Conservation (phyloP, 2,113 vertebrate genomes). For the Alethe castanea region DNA sequence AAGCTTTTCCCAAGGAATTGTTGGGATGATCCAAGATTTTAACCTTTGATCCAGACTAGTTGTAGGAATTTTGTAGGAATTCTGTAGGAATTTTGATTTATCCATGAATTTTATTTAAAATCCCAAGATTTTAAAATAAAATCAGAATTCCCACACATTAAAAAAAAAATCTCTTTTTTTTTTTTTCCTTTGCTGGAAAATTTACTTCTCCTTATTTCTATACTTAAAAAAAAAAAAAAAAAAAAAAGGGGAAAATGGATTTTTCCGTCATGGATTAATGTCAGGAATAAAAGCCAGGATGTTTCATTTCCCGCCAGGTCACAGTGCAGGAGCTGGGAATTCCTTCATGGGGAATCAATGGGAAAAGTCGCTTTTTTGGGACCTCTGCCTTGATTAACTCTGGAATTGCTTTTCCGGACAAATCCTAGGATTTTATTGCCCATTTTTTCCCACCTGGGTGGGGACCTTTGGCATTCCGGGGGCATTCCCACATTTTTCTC, state of each 20-base stretch:
- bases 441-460: constrained; percentile 67
- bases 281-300: constrained; percentile 46
- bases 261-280: constrained; percentile 24
- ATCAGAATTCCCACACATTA: accelerated
- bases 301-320: constrained; percentile 71
- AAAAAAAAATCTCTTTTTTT: neutral
- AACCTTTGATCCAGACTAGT: neutral
- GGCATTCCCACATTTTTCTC: constrained; percentile 47
- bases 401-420: constrained; percentile 69
- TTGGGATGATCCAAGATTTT: neutral
- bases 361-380: constrained; percentile 41
- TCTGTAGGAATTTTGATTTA: neutral
- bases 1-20: neutral
- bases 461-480: constrained; percentile 67
- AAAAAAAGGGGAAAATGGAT: neutral
- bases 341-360: constrained; percentile 72
- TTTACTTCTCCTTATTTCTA: neutral
- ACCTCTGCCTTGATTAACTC: constrained; percentile 62
- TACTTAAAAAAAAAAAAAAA: neutral
- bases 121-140: neutral
- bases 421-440: constrained; percentile 71
- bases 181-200: neutral
- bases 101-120: neutral
- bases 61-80: too few species aligned
- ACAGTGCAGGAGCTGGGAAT: constrained; percentile 62